Base-by-base conservation (phyloP, 2,888 invertebrate species). In the Nomada fabriciana region DNA sequence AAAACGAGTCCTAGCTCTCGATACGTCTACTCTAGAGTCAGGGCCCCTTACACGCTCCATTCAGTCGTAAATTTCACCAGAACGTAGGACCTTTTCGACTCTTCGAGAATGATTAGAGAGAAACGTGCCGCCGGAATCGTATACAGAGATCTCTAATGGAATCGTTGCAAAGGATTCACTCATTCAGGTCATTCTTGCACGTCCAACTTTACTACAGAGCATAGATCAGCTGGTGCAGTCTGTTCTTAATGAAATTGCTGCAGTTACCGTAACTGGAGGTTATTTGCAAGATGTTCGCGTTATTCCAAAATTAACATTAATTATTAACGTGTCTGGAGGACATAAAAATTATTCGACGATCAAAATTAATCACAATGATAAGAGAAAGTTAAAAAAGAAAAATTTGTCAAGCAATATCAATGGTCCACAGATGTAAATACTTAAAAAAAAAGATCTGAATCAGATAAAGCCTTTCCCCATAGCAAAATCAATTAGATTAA, bases 171-270 rank as follows among this genome's bases (percentile, higher is more conserved):
- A 23, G 68, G 67, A 20, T 29, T 52, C 29, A 53, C 52, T 67
- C 52, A 67, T 67, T 67, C 52, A 29, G 67, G 52, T 67, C 67
- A 67, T 13, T 29, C 23, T 52, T 52, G 52, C 52, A 15, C 52
- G 52, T 52, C 15, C 20, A 53, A 67, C 20, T 20, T 13, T 15
- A 15, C 29, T 36, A 53, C 36, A n/a, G 29, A 52, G 20, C 67
- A 53, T 67, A 20, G 36, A 72, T 63, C 36, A 18, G 18, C 25
- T 23, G 10, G 47, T 36, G 3, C 23, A 11, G 36, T 15, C n/a
- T 29, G 3, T 59, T 74, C 59, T 57, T 59, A 59, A 65, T 74
- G 65, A 23, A 57, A 23, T 57, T 57, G 57, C 50, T 13, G 55
- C 29, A 20, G 29, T 29, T 18, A 15, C 57, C 18, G 47, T 18